Base-by-base conservation (phyloP, 1,140 invertebrate genomes). In the Thaumetopoea pityocampa region DNA sequence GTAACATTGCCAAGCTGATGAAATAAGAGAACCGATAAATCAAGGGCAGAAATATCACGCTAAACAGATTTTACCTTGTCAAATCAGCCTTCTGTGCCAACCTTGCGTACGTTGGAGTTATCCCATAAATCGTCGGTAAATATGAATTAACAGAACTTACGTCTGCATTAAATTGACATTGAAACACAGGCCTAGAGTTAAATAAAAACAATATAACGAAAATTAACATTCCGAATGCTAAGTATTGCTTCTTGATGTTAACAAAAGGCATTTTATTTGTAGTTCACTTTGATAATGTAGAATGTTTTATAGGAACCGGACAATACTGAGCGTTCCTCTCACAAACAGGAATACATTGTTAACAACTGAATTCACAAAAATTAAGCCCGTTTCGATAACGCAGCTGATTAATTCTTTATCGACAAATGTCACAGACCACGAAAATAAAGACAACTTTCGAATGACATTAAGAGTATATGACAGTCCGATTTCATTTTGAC, bases 71-170 rank as follows among this genome's bases (percentile, higher is more conserved):
- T 70, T 84, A 91, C 91, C 92, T 90, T 24, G 95, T 97, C 5
- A 99, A 85, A 74, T 99, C 97, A 8, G 97, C 97, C 84, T 98
- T 98, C 86, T 99, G 98, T 27, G 95, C 94, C 16, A 93, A 89
- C 28, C 97, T 87, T 7, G 90, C 72, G 79, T 98, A 95, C 1
- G 97, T 99, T 12, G 97, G 97, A 3, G 97, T 99, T 34, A 99
- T 93, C 3, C 94, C 92, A 83, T 95, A 97, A 56, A 97, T 95
- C 19, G 84, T 90, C 7, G 89, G 89, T 42, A 88, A 73, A 50
- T 83, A 79, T 18, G 74, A 69, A n/a, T n/a, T n/a, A n/a, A n/a
- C n/a, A n/a, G n/a, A n/a, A 54, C 64, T 52, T 19, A 79, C 60
- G 50, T 87, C 87, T 23, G 57, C 48, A 26, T 61, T 62, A 44